These are phyloP conservation scores for Brachypalpus laphriformis DNA, from an alignment of 2,888 invertebrate genomes.

Conservation along the genomic window DNA sequence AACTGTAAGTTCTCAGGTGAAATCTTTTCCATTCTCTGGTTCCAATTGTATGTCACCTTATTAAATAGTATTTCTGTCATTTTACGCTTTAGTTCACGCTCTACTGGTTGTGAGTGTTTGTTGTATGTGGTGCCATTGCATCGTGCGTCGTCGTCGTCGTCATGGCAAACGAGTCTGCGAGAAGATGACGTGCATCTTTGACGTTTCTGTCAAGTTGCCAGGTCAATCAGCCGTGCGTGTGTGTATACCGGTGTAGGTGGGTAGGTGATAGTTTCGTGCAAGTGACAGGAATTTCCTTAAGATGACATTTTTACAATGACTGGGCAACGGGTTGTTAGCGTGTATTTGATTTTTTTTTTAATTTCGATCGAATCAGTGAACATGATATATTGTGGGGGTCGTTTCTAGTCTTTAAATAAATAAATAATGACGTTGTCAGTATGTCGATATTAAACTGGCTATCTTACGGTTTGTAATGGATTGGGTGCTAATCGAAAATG, in stretches of 20 bases:
- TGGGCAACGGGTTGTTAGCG: constrained; percentile 13
- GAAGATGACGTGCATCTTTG: constrained; percentile 62
- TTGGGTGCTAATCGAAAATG: constrained; percentile 28
- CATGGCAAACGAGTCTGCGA: constrained; percentile 37
- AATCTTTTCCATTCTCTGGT: constrained; percentile 68
- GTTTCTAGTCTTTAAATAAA: constrained; percentile 14
- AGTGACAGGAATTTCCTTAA: constrained; percentile 59
- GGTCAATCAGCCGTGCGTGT: constrained; percentile 5
- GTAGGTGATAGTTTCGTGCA: constrained; percentile 52
- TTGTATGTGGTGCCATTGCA: constrained; percentile 34
- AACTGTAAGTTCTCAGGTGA: constrained; percentile 63
- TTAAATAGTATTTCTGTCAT: constrained; percentile 59
- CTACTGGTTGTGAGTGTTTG: constrained; percentile 32
- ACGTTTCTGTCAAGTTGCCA: constrained; percentile 54
- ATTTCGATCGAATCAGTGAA: background rate
- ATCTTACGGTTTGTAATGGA: constrained; percentile 13
- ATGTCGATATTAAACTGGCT: constrained; percentile 26
- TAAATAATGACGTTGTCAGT: background rate
- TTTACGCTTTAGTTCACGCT: constrained; percentile 57
- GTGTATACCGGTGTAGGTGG: constrained; percentile 38
- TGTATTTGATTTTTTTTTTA: constrained; percentile 1
- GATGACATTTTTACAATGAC: constrained; percentile 50
- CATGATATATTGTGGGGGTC: constrained; percentile 1
- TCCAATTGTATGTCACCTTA: constrained; percentile 69
- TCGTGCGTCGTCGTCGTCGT: constrained; percentile 1